Conservation (phyloP, 2,888 invertebrate genomes). For the Drosophila setosimentum region DNA sequence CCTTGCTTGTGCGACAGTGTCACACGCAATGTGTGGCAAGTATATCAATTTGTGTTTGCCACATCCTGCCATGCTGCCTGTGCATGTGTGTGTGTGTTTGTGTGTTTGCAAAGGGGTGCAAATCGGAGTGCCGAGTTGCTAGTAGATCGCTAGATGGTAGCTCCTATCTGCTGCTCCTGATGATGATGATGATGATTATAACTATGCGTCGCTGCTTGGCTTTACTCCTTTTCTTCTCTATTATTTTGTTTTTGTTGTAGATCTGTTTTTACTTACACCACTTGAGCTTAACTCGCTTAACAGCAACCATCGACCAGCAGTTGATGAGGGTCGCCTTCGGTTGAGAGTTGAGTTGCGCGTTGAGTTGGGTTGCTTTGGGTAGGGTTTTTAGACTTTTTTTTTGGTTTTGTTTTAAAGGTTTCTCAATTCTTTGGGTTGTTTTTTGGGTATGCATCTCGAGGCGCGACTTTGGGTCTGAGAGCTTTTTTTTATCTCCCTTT, state of each 20-base stretch:
- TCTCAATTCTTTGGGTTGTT: constrained; percentile 13
- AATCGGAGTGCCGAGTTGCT: constrained; percentile 4
- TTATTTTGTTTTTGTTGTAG: constrained; percentile 7
- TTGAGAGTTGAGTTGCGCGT: constrained; percentile 3
- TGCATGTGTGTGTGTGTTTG: background rate
- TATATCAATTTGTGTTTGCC: constrained; percentile 21
- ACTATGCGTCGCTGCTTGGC: background rate
- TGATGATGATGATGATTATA: constrained; percentile 45
- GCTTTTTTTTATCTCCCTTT: constrained; percentile 20
- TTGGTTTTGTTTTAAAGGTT: constrained; percentile 1
- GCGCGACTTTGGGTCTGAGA: constrained; percentile 43
- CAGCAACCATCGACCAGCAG: constrained; percentile 20
- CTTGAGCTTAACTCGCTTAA: constrained; percentile 69
- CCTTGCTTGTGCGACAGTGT: constrained; percentile 6
- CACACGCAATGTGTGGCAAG: constrained; percentile 35
- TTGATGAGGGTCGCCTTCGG: constrained; percentile 67
- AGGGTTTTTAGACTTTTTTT: background rate
- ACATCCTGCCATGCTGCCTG: constrained; percentile 1
- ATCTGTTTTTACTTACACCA: constrained; percentile 76
- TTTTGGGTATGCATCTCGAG: constrained; percentile 11
- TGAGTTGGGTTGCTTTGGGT: background rate
- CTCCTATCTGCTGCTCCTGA: constrained; percentile 3
- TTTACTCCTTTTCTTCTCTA: constrained; percentile 8
- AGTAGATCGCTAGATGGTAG: constrained; percentile 5
- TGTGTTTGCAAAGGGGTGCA: constrained; percentile 5